Base-by-base conservation (phyloP, 2,888 invertebrate species). In the Sesamia inferens region DNA sequence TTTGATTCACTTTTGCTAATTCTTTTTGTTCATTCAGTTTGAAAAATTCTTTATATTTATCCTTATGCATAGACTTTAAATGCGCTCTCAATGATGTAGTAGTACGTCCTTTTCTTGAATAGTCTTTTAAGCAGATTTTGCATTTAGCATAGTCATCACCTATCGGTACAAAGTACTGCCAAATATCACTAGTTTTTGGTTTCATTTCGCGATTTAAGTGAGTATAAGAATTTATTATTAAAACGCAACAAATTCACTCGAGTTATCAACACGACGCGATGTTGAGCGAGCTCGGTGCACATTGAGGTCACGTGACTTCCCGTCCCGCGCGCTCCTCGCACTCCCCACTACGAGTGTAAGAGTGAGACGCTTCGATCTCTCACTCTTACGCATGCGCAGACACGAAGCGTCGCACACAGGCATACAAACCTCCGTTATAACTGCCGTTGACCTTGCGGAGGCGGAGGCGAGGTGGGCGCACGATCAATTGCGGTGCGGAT, bases 61-160 rank as follows among this genome's bases (percentile, higher is more conserved):
- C 76, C 61, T 54, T 68, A 19, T 74, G 74, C 74, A 76, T 74
- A 13, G 81, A 70, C 70, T 82, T 74, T 6, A 74, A 68, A 76
- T 74, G 74, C 3, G 13, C 24, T 75, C 79, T 86, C 31, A 87
- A 78, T 31, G 85, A 79, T 55, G 82, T 39, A 13, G 78, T 84
- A 19, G 82, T 84, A 2, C 81, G 76, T 5, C 76, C 79, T 62
- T 76, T 81, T 62, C 85, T 85, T 64, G 86, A 87, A 71, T 86
- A 87, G 10, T 57, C 71, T 82, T 85, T 87, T 24, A 70, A 67
- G 65, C 86, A 87, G 68, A 78, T 71, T 71, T 84, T 83, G 77
- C 87, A 86, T 48, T 79, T 61, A 39, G 87, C 72, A 44, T 77
- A 77, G 73, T 85, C 70, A 44, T 71, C 74, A 63, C 76, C 74